Base-by-base conservation (phyloP, 2,888 invertebrate species). In the Dasypogon diadema region DNA sequence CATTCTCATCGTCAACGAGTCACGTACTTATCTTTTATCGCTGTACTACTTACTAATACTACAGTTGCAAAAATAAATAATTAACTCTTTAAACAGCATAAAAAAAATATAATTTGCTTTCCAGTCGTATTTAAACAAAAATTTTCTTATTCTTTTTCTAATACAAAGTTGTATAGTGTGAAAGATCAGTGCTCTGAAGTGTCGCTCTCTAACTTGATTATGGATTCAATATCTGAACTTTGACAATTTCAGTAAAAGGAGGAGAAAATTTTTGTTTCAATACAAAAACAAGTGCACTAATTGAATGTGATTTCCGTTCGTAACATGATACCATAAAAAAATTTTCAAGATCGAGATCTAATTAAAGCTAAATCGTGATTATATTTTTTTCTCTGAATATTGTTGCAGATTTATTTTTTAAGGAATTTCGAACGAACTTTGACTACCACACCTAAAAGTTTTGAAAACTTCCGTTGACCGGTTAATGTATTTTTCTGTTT, bases 1-100 rank as follows among this genome's bases (percentile, higher is more conserved):
- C 86, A 84, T 84, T 85, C 83, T 85, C 84, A 84, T 83, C 84
- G 83, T 84, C 85, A 85, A 83, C 85, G 84, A 85, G 82, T 84
- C 82, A 85, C 86, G 86, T 86, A 84, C 80, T 30, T 68, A 18
- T 70, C n/a, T 68, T 56, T 68, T 21, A 42, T 68, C 42, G 21
- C 34, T 70, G 55, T 48, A 74, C 26, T 58, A 54, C 26, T 26
- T 42, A 12, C 42, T 42, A 42, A 42, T 54, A 54, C 22, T 54
- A 54, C 16, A 54, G 48, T 60, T 37, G 16, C 18, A 60, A 24
- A 34, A 14, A 60, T 46, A 30, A 63, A 30, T 21, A 2, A 34
- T 42, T 65, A n/a, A 37, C n/a, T 56, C 42, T 30, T 6, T 8
- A 55, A 55, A 55, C 21, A 5, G n/a, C n/a, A 55, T 24, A 55